Percentiles rank a stretch among this genome's conserved stretches.
phyloP scores from a whole-genome alignment of 2,113 vertebrate species.

The Telmatochromis sp. region DNA sequence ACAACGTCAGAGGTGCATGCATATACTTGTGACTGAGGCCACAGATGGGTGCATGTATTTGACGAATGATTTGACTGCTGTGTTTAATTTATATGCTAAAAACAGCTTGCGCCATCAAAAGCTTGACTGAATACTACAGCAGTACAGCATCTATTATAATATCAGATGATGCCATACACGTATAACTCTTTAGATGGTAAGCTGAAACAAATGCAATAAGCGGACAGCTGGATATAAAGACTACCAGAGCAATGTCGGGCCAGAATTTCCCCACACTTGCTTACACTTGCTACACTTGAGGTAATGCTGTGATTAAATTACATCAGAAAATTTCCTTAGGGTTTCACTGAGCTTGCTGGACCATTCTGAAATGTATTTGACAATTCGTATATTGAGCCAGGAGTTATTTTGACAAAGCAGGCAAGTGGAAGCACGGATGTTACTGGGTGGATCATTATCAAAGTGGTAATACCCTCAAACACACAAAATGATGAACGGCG shows the following conservation, averaged over 20 bases:
- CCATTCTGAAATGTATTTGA: conserved; percentile 30
- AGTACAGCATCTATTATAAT: background rate
- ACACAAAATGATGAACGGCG: background rate
- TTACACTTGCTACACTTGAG: conserved; percentile 3
- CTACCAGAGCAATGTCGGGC: background rate
- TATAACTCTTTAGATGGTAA: background rate
- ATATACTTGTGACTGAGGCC: background rate
- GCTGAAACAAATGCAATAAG: background rate
- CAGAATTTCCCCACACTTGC: background rate
- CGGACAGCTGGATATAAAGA: background rate
- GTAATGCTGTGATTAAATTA: conserved; percentile 42
- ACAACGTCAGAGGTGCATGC: background rate
- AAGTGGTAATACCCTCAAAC: background rate
- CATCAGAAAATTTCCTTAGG: conserved; percentile 40
- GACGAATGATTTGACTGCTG: background rate
- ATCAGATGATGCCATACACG: background rate
- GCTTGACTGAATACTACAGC: background rate
- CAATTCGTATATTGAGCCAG: conserved; percentile 30
- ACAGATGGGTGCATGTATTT: background rate
- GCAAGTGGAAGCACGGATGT: background rate
- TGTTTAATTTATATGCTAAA: background rate
- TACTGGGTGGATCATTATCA: conserved; percentile 24
- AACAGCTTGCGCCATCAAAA: too few species aligned
- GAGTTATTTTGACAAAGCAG: conserved; percentile 39
- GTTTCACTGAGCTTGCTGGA: conserved; percentile 21